Conservation (phyloP, 1,140 invertebrate species). For the Metaphire vulgaris region DNA sequence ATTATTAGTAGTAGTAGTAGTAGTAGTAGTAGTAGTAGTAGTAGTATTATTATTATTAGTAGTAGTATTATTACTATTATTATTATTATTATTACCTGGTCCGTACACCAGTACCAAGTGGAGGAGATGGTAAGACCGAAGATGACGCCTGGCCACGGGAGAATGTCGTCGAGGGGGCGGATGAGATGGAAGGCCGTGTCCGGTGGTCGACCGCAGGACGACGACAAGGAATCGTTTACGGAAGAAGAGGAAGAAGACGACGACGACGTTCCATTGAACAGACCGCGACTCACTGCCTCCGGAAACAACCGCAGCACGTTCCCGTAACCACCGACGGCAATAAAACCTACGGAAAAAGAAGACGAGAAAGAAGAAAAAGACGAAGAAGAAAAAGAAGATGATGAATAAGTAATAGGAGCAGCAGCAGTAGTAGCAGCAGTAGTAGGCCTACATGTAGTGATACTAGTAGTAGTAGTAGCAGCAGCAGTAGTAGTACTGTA, state of each 20-base stretch:
- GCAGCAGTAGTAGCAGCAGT: not conserved
- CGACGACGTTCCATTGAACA: not conserved
- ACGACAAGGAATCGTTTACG: not conserved
- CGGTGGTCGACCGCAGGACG: conserved; percentile 34
- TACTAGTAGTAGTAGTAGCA: too few species aligned
- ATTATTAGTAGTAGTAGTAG: too few species aligned
- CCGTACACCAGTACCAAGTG: conserved; percentile 59
- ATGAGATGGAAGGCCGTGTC: conserved; percentile 55
- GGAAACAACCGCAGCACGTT: conserved; percentile 32
- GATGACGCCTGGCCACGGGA: conserved; percentile 58
- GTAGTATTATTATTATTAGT: too few species aligned
- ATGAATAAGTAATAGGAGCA: not conserved
- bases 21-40: too few species aligned
- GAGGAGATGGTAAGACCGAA: conserved; percentile 54
- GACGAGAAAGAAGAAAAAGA: not conserved
- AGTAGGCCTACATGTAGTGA: too few species aligned
- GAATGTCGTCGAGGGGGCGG: conserved; percentile 43
- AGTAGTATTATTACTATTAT: too few species aligned
- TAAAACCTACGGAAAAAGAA: conserved; percentile 6
- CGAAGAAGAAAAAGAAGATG: not conserved
- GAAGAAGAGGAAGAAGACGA: not conserved
- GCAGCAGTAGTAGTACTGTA: too few species aligned
- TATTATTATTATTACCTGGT: too few species aligned
- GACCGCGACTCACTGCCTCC: not conserved
- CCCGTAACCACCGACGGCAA: conserved; percentile 21